Evolutionary conservation across 1,140 invertebrate species (phyloP), one percentile per base, ranked within the genome.

Genomic region (Venturia canescens): DNA sequence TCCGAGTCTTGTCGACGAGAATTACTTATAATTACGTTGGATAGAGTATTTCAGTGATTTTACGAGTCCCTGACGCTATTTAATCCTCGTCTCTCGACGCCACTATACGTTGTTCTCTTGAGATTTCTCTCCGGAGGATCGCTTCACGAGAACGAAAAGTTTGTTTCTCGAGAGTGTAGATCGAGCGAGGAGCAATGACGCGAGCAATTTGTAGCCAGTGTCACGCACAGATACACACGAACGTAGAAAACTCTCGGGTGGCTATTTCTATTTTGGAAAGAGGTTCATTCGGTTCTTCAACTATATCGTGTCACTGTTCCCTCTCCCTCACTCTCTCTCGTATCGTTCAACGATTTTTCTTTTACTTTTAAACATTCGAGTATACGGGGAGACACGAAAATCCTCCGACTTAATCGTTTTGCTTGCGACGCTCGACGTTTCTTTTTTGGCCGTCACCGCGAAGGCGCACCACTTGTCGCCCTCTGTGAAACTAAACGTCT

Each of bases 201-300:
- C 86, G 90, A 87, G 86, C 89, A 91, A 92, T 92, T 91, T 92
- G 91, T 92, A 91, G 90, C 87, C 82, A 89, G 87, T 91, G 91
- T 91, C 90, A 91, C 88, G 34, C 75, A 77, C 66, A 18, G 13
- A 44, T 23, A 57, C 53, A 57, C 53, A 57, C 53, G 53, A 57
- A 44, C 11, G 38, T 44, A 44, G 38, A 69, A 69, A 69, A 69
- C 66, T 15, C 27, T 29, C 66, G 27, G 60, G 85, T 69, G 83
- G 87, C 87, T 83, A 89, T 90, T 92, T 92, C 91, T 91, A 91
- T 91, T 90, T 91, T 90, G 84, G 90, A 88, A 77, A 63, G 83
- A 80, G 76, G 70, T 27, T 21, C 31, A 27, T 9, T 60, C 44
- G 21, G 57, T 26, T 53, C 70, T 78, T 72, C 50, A 48, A 81